These are phyloP conservation scores for Hypolimnas misippus DNA, from an alignment of 2,888 invertebrate species.

Conservation along the genomic window DNA sequence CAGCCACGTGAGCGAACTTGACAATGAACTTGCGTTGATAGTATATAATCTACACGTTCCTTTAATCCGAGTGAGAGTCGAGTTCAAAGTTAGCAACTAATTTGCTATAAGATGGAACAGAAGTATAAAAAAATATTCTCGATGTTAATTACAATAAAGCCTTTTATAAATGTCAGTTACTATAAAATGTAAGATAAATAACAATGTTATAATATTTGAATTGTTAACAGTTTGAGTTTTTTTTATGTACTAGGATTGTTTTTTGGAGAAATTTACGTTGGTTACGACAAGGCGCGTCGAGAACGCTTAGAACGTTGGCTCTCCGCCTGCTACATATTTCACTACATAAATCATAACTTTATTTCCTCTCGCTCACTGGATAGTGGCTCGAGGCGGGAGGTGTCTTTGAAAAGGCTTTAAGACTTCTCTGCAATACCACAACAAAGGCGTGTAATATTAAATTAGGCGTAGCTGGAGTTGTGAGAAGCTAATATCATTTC, in stretches of 20 bases:
- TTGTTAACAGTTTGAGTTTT: too few relatives aligned
- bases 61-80: conserved; percentile 36
- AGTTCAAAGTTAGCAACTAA: conserved; percentile 38
- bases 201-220: neutral
- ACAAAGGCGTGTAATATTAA: conserved; percentile 78
- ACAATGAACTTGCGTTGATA: conserved; percentile 51
- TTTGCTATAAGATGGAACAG: conserved; percentile 33
- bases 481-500: conserved; percentile 48
- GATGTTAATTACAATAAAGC: neutral
- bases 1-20: conserved; percentile 61
- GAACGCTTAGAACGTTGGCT: conserved; percentile 58
- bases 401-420: conserved; percentile 80
- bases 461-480: conserved; percentile 67
- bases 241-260: conserved; percentile 56
- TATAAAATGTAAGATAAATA: too few relatives aligned
- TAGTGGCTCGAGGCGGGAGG: conserved; percentile 62
- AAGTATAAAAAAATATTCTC: neutral
- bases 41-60: conserved; percentile 42
- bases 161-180: neutral
- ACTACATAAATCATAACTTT: conserved; percentile 83
- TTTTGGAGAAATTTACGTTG: conserved; percentile 65
- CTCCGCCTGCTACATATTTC: conserved; percentile 74
- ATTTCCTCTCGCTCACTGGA: conserved; percentile 78
- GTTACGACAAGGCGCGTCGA: conserved; percentile 63
- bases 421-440: conserved; percentile 69